A percentile compares a stretch with the other conserved stretches of the same genome.
Evolutionary conservation across 2,113 vertebrate species (phyloP).

Genomic region (Alligator mississippiensis): DNA sequence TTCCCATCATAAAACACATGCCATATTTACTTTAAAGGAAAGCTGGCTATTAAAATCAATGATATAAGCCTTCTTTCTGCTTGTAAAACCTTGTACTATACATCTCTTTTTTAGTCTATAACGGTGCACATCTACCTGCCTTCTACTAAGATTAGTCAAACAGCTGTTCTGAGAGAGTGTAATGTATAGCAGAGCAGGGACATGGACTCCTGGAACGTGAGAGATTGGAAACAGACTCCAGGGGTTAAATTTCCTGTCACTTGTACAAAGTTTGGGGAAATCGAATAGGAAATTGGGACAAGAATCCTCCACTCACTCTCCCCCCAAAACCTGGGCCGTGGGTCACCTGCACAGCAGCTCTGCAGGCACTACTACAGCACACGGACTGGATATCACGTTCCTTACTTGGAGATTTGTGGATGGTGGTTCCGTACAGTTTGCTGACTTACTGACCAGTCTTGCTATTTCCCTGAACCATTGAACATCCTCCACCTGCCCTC

Average conservation of each 20-base stretch:
- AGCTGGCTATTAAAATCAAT: background rate
- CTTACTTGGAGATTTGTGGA: background rate
- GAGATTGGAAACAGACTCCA: background rate
- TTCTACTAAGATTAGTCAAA: no score
- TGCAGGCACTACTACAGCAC: background rate
- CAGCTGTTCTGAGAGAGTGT: background rate
- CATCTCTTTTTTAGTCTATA: no score
- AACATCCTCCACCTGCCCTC: background rate
- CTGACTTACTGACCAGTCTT: background rate
- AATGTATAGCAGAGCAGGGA: background rate
- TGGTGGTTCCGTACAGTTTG: background rate
- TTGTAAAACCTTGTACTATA: no score
- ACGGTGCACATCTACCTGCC: no score
- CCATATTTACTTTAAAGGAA: background rate
- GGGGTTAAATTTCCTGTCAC: background rate
- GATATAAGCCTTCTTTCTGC: no score
- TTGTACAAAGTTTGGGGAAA: background rate
- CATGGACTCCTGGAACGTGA: background rate
- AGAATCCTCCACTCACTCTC: background rate
- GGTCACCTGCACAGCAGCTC: background rate
- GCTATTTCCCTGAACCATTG: conserved; percentile 42
- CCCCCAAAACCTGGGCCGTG: background rate
- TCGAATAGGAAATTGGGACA: background rate
- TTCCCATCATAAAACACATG: background rate
- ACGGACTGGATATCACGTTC: background rate